Evolutionary conservation across 2,113 vertebrate species (phyloP).

Genomic region (Microcebus griseorufus): DNA sequence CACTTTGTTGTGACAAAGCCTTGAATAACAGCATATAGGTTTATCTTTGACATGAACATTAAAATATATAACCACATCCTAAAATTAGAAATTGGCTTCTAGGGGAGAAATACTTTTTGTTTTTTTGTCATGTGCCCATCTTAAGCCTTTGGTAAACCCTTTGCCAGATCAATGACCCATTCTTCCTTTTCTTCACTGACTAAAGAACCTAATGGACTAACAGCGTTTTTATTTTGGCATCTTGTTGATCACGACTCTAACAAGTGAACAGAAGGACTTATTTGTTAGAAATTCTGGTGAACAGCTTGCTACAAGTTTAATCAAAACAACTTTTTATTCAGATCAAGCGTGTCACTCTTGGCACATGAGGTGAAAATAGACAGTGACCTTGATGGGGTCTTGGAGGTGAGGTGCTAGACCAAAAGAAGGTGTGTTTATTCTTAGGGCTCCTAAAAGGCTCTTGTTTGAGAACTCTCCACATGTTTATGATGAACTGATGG

Average conservation of each 20-base stretch:
- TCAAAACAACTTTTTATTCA: slow-evolving; percentile 68
- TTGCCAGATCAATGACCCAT: not conserved
- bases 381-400: not conserved
- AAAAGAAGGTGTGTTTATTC: not conserved
- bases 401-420: not conserved
- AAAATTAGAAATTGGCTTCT: not conserved
- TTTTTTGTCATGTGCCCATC: not conserved
- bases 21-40: not conserved
- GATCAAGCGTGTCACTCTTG: slow-evolving; percentile 45
- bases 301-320: slow-evolving; percentile 48
- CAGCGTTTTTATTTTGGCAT: slow-evolving; percentile 64
- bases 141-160: not conserved
- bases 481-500: not conserved
- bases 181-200: slow-evolving; percentile 15
- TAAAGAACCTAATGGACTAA: slow-evolving; percentile 36
- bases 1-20: not conserved
- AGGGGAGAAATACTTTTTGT: not conserved
- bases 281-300: slow-evolving; percentile 72
- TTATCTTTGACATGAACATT: not conserved
- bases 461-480: not conserved
- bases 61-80: not conserved
- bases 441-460: not conserved
- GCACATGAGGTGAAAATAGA: not conserved
- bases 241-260: slow-evolving; percentile 70
- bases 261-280: slow-evolving; percentile 75